Base-by-base conservation (phyloP, 2,113 vertebrate genomes). In the Phaethon lepturus region DNA sequence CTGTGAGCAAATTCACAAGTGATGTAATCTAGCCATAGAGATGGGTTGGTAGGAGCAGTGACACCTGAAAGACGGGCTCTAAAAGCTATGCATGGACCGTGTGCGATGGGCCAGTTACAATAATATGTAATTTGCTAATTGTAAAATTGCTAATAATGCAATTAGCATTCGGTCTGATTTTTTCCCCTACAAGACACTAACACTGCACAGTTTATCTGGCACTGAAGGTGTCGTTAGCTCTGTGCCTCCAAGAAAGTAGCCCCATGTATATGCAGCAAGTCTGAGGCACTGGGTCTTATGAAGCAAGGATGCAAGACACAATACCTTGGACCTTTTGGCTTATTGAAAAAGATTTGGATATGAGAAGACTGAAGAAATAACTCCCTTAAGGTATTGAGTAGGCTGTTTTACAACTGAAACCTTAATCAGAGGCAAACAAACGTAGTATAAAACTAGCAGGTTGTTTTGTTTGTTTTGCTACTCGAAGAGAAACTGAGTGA, bases 351-450 rank as follows among this genome's bases (percentile, higher is more conserved):
- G 17, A 44, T 44, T 23, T 71, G 25, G 17, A 31, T 5, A 25
- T 45, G 26, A 64, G 18, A 77, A 77, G 7, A 14, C 31, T 55
- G n/a, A 79, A 42, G 17, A 88, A 77, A 72, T 29, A 64, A 35
- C 9, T 74, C 40, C 82, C 18, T 6, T 71, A 35, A 45, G 10
- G 5, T 50, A 55, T 4, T 0, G 0, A 89, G 31, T 22, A 68
- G 20, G 31, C 28, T 83, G 35, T 50, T 95, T 87, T 64, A 85
- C 52, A 93, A 60, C 53, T 49, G 75, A 88, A 93, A 81, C n/a
- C 35, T 63, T 88, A 77, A 88, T 88, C 58, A 91, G 67, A 75
- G 28, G 58, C 12, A 88, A 92, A 86, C 10, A 87, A n/a, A 69
- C 3, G 6, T 28, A 73, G 11, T 55, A 17, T 86, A 80, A 91